Evolutionary conservation across 2,797 vertebrate species (phyloP), one percentile per base, ranked within the genome.

Genomic region (Sebastes dallii): DNA sequence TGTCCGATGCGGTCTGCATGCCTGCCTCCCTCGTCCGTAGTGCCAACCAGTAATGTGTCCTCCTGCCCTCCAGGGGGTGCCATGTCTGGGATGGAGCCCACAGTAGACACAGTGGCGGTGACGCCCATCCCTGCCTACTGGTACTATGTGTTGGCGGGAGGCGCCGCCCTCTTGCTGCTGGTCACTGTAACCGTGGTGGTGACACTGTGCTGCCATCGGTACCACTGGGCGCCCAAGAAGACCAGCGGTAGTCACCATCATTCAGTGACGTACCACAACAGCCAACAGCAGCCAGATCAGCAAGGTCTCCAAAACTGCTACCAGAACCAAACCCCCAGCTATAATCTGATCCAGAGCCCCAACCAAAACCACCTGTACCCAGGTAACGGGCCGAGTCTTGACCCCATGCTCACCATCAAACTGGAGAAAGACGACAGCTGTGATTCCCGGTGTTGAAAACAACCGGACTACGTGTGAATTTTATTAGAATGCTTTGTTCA

Each of bases 91-190:
- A 96, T 96, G 95, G 96, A 98, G 95, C 98, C 98, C 97, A 99
- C 98, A 94, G 97, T 98, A 97, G 97, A 97, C 96, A 94, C 96
- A 81, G 97, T 99, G 96, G 97, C 97, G 94, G 96, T 97, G 96
- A 97, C 97, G 95, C 97, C 97, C 86, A 95, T 99, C 93, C 97
- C 97, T 90, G 95, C 96, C 97, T 98, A 97, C 97, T 99, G 98
- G 98, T 99, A 98, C 98, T 99, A 99, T 97, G 96, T 98, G 94
- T 96, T 99, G 96, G 98, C 97, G 83, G 97, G 98, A 94, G 97
- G 97, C 85, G 98, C 97, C 78, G 97, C 97, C 89, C 94, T 98
- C 94, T 94, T 99, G 95, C 97, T 99, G 93, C 96, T 99, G 96
- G 96, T 97, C 91, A 97, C 96, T 91, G 94, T 97, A 89, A 96